These are phyloP conservation scores for Itoplectis maculator DNA, from an alignment of 2,888 invertebrate genomes.

Conservation along the genomic window DNA sequence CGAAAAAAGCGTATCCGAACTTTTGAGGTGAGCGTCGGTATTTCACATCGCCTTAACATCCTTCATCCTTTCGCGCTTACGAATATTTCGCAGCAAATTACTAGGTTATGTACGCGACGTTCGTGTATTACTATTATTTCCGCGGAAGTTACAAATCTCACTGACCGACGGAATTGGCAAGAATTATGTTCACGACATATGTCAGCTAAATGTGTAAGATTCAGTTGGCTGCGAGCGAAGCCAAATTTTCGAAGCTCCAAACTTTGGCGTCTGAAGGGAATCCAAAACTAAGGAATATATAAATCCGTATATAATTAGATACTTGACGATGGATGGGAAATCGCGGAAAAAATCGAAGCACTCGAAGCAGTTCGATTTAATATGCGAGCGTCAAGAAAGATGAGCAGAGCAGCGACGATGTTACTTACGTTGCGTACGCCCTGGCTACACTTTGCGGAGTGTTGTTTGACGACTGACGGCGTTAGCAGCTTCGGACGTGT, in stretches of 20 bases:
- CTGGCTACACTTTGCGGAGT: slow-evolving; percentile 69
- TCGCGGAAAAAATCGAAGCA: neutral
- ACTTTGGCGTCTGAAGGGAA: too few species aligned
- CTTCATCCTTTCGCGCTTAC: too few species aligned
- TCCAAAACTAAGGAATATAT: too few species aligned
- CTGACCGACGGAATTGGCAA: slow-evolving; percentile 17
- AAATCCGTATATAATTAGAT: neutral
- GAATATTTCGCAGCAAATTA: neutral
- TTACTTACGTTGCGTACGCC: slow-evolving; percentile 71
- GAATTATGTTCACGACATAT: slow-evolving; percentile 28
- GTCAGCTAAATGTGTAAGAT: neutral
- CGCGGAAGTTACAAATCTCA: slow-evolving; percentile 1
- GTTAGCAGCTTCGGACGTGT: slow-evolving; percentile 66
- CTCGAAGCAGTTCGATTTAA: neutral
- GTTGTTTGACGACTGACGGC: slow-evolving; percentile 71
- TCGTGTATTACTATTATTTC: slow-evolving; percentile 7
- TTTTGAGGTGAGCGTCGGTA: too few species aligned
- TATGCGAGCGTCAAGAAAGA: slow-evolving; percentile 1
- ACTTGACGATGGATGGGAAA: neutral
- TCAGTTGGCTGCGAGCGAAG: slow-evolving; percentile 28
- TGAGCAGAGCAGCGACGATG: slow-evolving; percentile 64
- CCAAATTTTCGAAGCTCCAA: slow-evolving; percentile 31
- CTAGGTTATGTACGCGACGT: slow-evolving; percentile 34
- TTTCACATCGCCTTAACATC: too few species aligned
- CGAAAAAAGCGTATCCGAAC: too few species aligned